Conservation (phyloP, 2,113 vertebrate species). For the Agelaius phoeniceus region DNA sequence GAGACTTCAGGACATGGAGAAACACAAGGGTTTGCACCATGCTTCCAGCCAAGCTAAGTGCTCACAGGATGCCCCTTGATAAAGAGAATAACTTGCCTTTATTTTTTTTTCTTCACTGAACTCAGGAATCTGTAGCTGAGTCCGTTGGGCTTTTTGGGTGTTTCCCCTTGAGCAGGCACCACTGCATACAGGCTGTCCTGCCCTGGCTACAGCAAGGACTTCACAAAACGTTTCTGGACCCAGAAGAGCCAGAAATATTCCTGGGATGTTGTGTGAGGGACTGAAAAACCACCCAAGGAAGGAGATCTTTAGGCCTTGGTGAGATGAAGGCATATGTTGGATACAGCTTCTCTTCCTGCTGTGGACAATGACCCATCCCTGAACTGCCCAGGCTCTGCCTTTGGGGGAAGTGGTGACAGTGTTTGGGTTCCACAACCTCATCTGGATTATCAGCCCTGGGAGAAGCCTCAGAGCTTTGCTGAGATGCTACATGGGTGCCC, state of each 20-base stretch:
- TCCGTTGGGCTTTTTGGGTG: background rate
- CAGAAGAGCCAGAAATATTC: background rate
- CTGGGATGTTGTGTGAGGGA: background rate
- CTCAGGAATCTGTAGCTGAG: background rate
- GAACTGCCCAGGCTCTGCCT: background rate
- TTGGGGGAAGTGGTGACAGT: accelerated
- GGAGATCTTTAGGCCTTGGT: background rate
- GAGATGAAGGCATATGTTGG: accelerated
- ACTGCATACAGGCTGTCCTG: accelerated
- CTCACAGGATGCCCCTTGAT: background rate
- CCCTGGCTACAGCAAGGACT: background rate
- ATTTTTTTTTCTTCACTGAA: background rate
- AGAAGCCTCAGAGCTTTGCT: background rate
- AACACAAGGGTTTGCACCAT: background rate
- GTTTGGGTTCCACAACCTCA: accelerated
- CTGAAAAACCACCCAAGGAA: background rate
- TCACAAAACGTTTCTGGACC: background rate
- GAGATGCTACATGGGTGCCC: accelerated
- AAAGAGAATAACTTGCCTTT: background rate
- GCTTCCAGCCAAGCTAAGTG: background rate
- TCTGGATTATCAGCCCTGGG: background rate
- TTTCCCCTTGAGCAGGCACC: background rate
- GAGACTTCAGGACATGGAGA: background rate
- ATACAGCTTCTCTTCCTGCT: background rate
- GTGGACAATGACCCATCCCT: accelerated